phyloP scores from a whole-genome alignment of 2,113 vertebrate species.

The Crotalus helleri region DNA sequence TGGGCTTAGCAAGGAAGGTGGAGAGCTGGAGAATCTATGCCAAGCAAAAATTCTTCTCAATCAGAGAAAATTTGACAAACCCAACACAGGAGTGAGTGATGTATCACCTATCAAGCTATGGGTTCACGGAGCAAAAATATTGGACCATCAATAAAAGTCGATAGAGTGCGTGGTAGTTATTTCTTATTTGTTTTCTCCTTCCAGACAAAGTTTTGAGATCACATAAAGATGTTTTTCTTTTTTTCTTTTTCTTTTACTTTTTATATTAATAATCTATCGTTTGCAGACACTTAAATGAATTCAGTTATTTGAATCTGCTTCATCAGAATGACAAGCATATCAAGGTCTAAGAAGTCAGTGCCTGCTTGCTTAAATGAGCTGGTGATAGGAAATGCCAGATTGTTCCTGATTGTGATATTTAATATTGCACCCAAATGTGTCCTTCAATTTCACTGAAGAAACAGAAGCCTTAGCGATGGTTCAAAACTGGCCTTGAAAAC shows the following conservation, averaged over 20 bases:
- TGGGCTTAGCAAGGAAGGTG: neutral
- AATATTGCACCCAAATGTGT: neutral
- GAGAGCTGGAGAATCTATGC: neutral
- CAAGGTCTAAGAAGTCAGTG: slow-evolving; percentile 26
- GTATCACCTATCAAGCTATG: neutral
- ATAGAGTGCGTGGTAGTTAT: neutral
- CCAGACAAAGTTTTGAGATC: slow-evolving; percentile 36
- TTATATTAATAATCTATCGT: slow-evolving; percentile 44
- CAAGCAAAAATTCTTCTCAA: slow-evolving; percentile 22
- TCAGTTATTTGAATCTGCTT: slow-evolving; percentile 15
- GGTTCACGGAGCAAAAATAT: neutral
- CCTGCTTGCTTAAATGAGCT: slow-evolving; percentile 28
- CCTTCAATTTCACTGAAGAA: neutral
- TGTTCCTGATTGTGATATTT: neutral
- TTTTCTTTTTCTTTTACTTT: neutral
- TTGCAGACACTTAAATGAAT: slow-evolving; percentile 48
- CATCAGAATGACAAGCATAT: slow-evolving; percentile 46
- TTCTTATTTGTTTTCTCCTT: slow-evolving; percentile 32
- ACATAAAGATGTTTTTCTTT: slow-evolving; percentile 7
- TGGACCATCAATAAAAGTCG: neutral
- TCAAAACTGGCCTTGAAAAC: neutral
- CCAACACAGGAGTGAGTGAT: neutral
- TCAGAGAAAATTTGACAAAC: slow-evolving; percentile 11
- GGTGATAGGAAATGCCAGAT: slow-evolving; percentile 21
- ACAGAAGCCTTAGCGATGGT: neutral